Percentiles rank a stretch among this genome's conserved stretches.
These are phyloP conservation scores for Tigriopus californicus DNA, from an alignment of 2,888 invertebrate genomes.

Conservation along the genomic window DNA sequence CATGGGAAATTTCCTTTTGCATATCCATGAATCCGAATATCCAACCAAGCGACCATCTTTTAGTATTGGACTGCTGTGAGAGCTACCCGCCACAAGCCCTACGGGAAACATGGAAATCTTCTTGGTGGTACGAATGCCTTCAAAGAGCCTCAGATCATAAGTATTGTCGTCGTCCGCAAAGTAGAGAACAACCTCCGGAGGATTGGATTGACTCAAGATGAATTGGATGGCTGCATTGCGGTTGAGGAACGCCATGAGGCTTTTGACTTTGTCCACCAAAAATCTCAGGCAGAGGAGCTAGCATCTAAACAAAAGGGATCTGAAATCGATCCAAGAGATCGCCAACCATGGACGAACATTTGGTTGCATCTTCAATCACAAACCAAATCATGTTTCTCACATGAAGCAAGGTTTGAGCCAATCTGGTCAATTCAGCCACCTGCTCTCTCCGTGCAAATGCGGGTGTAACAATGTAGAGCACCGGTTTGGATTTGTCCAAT, in stretches of 20 bases:
- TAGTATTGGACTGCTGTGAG: conserved; percentile 43
- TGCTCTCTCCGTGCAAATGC: conserved; percentile 20
- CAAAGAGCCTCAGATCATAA: conserved; percentile 52
- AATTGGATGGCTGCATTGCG: conserved; percentile 51
- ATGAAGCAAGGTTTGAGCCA: conserved; percentile 19
- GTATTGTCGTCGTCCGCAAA: conserved; percentile 68
- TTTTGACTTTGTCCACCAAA: conserved; percentile 36
- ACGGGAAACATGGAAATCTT: conserved; percentile 70
- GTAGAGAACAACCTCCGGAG: conserved; percentile 43
- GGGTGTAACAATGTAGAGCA: conserved; percentile 19
- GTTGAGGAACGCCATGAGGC: conserved; percentile 48
- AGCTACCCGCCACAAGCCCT: conserved; percentile 48
- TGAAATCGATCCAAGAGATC: conserved; percentile 15
- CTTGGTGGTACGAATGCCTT: conserved; percentile 52
- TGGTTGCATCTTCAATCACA: conserved; percentile 18
- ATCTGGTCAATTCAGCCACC: conserved; percentile 19
- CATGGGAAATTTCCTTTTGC: conserved; percentile 50
- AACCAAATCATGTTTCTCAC: conserved; percentile 19
- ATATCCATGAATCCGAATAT: conserved; percentile 60
- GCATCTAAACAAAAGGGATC: conserved; percentile 18
- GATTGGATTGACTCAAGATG: conserved; percentile 43
- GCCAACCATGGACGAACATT: conserved; percentile 15
- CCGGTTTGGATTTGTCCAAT: background rate
- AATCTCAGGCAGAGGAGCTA: conserved; percentile 19
- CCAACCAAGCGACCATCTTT: conserved; percentile 31